phyloP scores from a whole-genome alignment of 2,797 vertebrate species.

The Rhabdophis nuchalis region DNA sequence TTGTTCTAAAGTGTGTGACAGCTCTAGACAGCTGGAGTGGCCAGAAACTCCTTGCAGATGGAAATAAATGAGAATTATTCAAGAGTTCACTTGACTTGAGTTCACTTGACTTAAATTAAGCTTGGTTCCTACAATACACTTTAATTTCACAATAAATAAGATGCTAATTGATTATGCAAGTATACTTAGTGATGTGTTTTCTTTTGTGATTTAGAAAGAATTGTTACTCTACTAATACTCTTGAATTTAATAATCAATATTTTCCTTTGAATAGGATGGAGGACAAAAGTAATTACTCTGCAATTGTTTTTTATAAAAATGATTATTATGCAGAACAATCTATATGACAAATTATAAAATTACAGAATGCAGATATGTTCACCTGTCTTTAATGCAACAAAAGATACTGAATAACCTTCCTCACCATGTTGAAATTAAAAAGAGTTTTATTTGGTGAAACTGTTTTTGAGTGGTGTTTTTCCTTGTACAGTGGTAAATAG shows the following conservation, averaged over 20 bases:
- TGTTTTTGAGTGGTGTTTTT: slow-evolving; percentile 60
- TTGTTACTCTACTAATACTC: background rate
- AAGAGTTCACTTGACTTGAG: background rate
- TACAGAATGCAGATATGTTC: background rate
- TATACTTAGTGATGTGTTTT: background rate
- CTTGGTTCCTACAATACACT: background rate
- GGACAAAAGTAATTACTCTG: slow-evolving; percentile 48
- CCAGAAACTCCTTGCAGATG: background rate
- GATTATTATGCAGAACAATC: slow-evolving; percentile 34
- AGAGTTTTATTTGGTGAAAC: slow-evolving; percentile 72
- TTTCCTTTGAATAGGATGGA: slow-evolving; percentile 34
- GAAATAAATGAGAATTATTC: background rate
- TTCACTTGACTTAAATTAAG: background rate
- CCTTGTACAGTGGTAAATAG: slow-evolving; percentile 62
- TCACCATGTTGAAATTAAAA: slow-evolving; percentile 58
- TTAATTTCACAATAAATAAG: background rate
- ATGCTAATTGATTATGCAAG: background rate
- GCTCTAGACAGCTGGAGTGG: background rate
- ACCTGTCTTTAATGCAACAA: slow-evolving; percentile 13
- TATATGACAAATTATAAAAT: background rate
- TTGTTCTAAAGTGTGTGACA: background rate
- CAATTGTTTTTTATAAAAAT: slow-evolving; percentile 40
- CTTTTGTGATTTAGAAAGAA: background rate
- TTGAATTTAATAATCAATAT: slow-evolving; percentile 31
- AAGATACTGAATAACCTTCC: slow-evolving; percentile 21